Base-by-base conservation (phyloP, 2,113 vertebrate species). In the Aegithalos caudatus region DNA sequence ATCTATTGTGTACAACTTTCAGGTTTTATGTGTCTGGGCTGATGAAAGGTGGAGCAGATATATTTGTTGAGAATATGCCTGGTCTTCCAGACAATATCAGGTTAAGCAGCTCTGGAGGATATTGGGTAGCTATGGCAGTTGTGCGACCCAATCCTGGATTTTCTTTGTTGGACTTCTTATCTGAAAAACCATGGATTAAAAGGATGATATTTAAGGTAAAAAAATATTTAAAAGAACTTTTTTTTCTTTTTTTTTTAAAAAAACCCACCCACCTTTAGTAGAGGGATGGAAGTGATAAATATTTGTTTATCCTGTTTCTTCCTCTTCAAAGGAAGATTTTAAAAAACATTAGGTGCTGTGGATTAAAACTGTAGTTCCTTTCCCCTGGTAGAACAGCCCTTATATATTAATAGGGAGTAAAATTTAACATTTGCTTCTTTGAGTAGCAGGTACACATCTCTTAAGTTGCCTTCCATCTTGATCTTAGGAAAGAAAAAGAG, bases 51-150 rank as follows among this genome's bases (percentile, higher is more conserved):
- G 99, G 99, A 50, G 99, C 99, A 96, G 99, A 99, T 95, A 98
- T 99, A 28, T 99, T 99, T 72, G 97, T 99, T 57, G 99, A 99
- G 91, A 99, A 99, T 94, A 96, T 99, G 94, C 99, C 99, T 6
- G 99, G 99, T 50, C 98, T 99, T 88, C 99, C 99, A 31, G 99
- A 99, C 96, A 99, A 99, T 94, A 99, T 99, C 93, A 98, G 99
- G 1, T 98, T 98, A 67, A 99, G 99, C 97, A 99, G 99, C 42
- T 98, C 97, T 0, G 99, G 99, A n/a, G 99, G 99, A 20, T 99
- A 99, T 97, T 99, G 99, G 99, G 98, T 99, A 24, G 98, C 98
- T 86, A 99, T 99, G 99, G 91, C 99, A 3, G 97, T 95, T 6
- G 95, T 99, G 62, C 95, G 99, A 10, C 97, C 98, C 7, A 99